These are phyloP conservation scores for Eupeodes latifasciatus DNA, from an alignment of 2,888 invertebrate species.

Conservation along the genomic window DNA sequence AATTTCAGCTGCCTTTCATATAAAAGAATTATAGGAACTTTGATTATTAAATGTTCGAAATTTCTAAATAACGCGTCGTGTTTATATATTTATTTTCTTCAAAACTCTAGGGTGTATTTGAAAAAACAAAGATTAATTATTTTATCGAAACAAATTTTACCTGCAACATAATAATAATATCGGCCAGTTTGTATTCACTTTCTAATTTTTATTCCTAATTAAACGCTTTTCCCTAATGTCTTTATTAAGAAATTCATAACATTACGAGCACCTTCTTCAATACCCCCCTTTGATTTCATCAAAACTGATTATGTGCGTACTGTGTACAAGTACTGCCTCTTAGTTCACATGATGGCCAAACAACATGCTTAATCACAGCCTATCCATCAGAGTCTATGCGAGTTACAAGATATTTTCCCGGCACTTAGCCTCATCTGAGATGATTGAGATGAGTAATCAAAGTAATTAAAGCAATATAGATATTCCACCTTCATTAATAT, in stretches of 20 bases:
- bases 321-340: slow-evolving; percentile 28
- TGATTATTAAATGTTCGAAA: too few relatives aligned
- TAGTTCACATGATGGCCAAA: slow-evolving; percentile 36
- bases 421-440: slow-evolving; percentile 41
- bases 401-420: slow-evolving; percentile 35
- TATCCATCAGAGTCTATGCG: slow-evolving; percentile 54
- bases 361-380: slow-evolving; percentile 70
- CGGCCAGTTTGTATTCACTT: slow-evolving; percentile 40
- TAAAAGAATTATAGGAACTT: too few relatives aligned
- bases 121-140: slow-evolving; percentile 2
- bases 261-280: slow-evolving; percentile 42
- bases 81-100: too few relatives aligned
- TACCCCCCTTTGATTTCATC: slow-evolving; percentile 61
- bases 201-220: slow-evolving; percentile 41
- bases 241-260: slow-evolving; percentile 62
- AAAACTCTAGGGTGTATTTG: too few relatives aligned
- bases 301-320: slow-evolving; percentile 27
- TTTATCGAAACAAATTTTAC: slow-evolving; percentile 11
- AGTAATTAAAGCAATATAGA: slow-evolving; percentile 74
- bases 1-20: too few relatives aligned
- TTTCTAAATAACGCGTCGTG: too few relatives aligned
- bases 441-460: slow-evolving; percentile 73
- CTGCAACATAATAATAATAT: not conserved
- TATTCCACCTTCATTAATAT: slow-evolving; percentile 71
- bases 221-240: slow-evolving; percentile 65